Evolutionary conservation across 2,797 vertebrate genomes (phyloP).

Genomic region (Sebastolobus altivelis): DNA sequence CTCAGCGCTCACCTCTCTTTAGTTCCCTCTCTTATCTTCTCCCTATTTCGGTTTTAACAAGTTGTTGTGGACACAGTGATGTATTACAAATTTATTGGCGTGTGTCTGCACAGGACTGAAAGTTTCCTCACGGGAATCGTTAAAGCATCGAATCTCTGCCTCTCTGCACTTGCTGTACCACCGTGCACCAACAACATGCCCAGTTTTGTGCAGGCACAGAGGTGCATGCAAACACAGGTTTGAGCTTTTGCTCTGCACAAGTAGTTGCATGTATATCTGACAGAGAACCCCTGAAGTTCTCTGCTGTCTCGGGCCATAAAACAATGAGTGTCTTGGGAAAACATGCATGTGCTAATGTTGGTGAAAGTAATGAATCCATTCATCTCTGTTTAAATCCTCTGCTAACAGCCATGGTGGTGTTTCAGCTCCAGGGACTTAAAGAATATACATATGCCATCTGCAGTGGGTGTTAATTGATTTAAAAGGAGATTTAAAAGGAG

Average conservation of each 20-base stretch:
- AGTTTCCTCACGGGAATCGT: conserved; percentile 6
- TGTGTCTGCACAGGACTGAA: conserved; percentile 16
- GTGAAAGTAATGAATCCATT: conserved; percentile 36
- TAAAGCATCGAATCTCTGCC: conserved; percentile 12
- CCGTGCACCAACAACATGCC: neutral
- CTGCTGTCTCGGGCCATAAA: conserved; percentile 31
- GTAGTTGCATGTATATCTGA: conserved; percentile 23
- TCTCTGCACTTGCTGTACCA: neutral
- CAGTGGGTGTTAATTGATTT: conserved; percentile 4
- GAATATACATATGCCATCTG: conserved; percentile 20
- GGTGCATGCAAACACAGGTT: neutral
- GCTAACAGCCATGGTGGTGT: neutral
- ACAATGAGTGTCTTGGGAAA: conserved; percentile 19
- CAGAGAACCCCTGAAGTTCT: conserved; percentile 3
- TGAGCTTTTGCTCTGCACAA: neutral
- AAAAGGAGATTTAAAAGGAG: conserved; percentile 19
- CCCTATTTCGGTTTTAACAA: conserved; percentile 43
- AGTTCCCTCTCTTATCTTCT: conserved; percentile 40
- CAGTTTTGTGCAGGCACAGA: neutral
- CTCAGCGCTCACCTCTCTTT: conserved; percentile 46
- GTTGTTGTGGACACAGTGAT: conserved; percentile 27
- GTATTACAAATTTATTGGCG: conserved; percentile 18
- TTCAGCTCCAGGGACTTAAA: neutral
- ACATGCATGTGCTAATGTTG: conserved; percentile 19
- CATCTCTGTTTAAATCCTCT: conserved; percentile 38